Evolutionary conservation across 2,113 vertebrate genomes (phyloP), one percentile per base, ranked within the genome.

Genomic region (Vireo altiloquus): DNA sequence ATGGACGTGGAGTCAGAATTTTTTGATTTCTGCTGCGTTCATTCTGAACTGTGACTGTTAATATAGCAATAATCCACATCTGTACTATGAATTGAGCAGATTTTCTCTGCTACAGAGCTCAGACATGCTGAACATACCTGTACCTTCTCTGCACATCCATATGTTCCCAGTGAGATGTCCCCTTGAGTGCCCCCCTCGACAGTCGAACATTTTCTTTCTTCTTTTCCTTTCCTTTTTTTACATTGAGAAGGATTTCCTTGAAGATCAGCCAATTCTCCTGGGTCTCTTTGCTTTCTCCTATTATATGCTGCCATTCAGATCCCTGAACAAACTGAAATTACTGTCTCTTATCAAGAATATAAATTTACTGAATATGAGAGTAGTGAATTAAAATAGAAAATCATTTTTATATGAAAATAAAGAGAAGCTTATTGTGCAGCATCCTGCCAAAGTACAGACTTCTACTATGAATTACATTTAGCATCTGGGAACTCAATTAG

Each of bases 401-500:
- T 39, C 0, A 50, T 71, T 85, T 90, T 85, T 8, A 54, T 70
- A 54, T 35, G 10, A 84, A 77, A 70, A 70, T 23, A 54, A 87
- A 82, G 90, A 59, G 3, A 9, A 59, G 4, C 3, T 53, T 71
- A 53, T 40, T 68, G 27, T 75, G 25, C n/a, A 87, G 20, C 14
- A 42, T 54, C 66, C 42, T 87, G 33, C 11, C 69, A 84, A 91
- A 94, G 15, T 20, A 84, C 15, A 76, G 46, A 56, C 21, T 88
- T 82, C 46, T 31, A 60, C 68, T 79, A 37, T 8, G 30, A 95
- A 82, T 89, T 89, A n/a, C 2, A 63, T 90, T 89, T 95, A 59
- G 42, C 65, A 90, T 74, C 61, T 92, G 57, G 40, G 30, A 94
- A 84, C 16, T 77, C 40, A 93, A 82, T 87, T 87, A 83, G 28